phyloP scores from a whole-genome alignment of 2,888 invertebrate species.

The Eulithis prunata region DNA sequence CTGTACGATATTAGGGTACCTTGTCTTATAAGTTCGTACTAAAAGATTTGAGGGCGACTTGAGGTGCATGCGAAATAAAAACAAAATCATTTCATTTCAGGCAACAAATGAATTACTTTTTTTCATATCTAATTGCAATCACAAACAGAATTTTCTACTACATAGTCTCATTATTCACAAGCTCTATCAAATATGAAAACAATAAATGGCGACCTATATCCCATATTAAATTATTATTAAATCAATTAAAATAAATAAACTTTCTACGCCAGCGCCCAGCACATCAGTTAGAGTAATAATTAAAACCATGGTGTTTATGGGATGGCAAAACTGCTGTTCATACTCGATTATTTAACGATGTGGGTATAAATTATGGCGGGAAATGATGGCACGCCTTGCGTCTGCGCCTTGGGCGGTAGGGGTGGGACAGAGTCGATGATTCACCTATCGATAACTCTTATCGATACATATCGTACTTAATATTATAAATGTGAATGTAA shows the following conservation, averaged over 20 bases:
- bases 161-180: too few relatives aligned
- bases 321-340: conserved; percentile 59
- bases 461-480: not conserved
- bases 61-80: too few relatives aligned
- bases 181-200: too few relatives aligned
- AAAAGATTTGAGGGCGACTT: too few relatives aligned
- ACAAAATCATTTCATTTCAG: too few relatives aligned
- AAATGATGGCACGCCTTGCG: conserved; percentile 74
- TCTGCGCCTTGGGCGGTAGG: conserved; percentile 62
- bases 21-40: too few relatives aligned
- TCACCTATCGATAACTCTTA: conserved; percentile 39
- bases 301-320: conserved; percentile 65
- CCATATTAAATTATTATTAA: conserved; percentile 4
- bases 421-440: conserved; percentile 43
- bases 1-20: too few relatives aligned
- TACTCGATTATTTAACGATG: conserved; percentile 74
- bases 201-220: not conserved
- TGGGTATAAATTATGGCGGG: conserved; percentile 77
- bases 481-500: too few relatives aligned
- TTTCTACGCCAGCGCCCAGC: conserved; percentile 8
- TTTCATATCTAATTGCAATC: too few relatives aligned
- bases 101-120: too few relatives aligned
- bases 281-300: conserved; percentile 55
- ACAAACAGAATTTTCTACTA: too few relatives aligned
- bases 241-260: conserved; percentile 12